Percentiles rank a stretch among this genome's conserved stretches.
phyloP scores from a whole-genome alignment of 2,797 vertebrate genomes.

The Brotula barbata region DNA sequence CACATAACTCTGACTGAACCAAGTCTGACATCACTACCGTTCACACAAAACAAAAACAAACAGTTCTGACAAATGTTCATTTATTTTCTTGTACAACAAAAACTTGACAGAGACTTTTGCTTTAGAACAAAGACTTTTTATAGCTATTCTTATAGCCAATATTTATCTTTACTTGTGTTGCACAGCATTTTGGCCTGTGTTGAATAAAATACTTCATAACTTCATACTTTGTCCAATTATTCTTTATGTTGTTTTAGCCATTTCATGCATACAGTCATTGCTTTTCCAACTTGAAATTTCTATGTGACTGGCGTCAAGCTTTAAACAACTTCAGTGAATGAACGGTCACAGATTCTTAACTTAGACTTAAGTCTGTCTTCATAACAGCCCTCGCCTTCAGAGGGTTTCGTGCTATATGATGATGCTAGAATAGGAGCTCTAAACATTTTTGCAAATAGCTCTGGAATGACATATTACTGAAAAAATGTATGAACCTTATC shows the following conservation, averaged over 20 bases:
- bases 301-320: neutral
- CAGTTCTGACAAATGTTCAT: too few species aligned
- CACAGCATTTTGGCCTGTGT: neutral
- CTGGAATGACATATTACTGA: neutral
- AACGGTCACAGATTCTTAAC: slow-evolving; percentile 14
- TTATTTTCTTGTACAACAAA: too few species aligned
- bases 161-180: too few species aligned
- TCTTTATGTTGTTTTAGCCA: neutral
- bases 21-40: too few species aligned
- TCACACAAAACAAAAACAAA: too few species aligned
- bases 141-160: too few species aligned
- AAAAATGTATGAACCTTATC: slow-evolving; percentile 3
- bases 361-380: slow-evolving; percentile 15
- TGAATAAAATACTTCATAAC: neutral
- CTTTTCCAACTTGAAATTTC: slow-evolving; percentile 5
- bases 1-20: too few species aligned
- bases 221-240: neutral
- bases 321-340: slow-evolving; percentile 3
- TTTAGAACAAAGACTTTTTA: too few species aligned
- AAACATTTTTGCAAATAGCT: neutral
- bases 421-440: slow-evolving; percentile 3
- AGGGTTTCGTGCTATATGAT: slow-evolving; percentile 4
- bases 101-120: too few species aligned
- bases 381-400: slow-evolving; percentile 7
- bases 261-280: neutral